These are phyloP conservation scores for Hippoglossus stenolepis DNA, from an alignment of 2,113 vertebrate genomes.

Conservation along the genomic window DNA sequence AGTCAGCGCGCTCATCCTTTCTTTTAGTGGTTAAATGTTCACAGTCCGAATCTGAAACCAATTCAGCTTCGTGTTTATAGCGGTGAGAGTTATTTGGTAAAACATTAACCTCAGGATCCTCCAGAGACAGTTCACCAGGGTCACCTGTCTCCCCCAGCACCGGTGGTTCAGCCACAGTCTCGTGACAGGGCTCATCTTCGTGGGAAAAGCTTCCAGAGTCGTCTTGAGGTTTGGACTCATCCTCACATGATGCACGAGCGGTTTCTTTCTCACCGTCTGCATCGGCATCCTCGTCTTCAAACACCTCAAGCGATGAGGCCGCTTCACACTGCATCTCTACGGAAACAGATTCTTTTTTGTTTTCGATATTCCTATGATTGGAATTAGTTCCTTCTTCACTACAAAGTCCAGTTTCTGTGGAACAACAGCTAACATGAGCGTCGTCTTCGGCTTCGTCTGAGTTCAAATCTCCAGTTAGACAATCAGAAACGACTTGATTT, in stretches of 20 bases:
- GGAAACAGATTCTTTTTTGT: background rate
- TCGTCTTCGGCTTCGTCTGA: no score
- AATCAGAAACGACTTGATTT: slow-evolving; percentile 2
- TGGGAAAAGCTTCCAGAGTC: slow-evolving; percentile 1
- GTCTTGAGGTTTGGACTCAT: slow-evolving; percentile 27
- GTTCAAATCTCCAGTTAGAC: background rate
- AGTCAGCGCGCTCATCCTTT: slow-evolving; percentile 58
- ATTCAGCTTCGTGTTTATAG: background rate
- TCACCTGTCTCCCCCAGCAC: slow-evolving; percentile 24
- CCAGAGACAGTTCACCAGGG: background rate
- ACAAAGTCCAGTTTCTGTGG: background rate
- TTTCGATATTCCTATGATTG: background rate
- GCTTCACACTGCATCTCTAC: background rate
- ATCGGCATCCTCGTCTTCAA: background rate
- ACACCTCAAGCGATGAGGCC: background rate
- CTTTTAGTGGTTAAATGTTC: slow-evolving; percentile 18
- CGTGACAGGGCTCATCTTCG: slow-evolving; percentile 36
- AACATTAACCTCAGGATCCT: slow-evolving; percentile 18
- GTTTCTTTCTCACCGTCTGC: slow-evolving; percentile 23
- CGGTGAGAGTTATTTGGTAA: slow-evolving; percentile 4
- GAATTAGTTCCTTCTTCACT: background rate
- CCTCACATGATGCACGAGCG: slow-evolving; percentile 35
- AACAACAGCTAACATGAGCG: background rate
- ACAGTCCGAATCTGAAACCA: background rate
- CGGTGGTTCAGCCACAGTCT: slow-evolving; percentile 21